Base-by-base conservation (phyloP, 2,797 vertebrate species). In the Ateles fusciceps region DNA sequence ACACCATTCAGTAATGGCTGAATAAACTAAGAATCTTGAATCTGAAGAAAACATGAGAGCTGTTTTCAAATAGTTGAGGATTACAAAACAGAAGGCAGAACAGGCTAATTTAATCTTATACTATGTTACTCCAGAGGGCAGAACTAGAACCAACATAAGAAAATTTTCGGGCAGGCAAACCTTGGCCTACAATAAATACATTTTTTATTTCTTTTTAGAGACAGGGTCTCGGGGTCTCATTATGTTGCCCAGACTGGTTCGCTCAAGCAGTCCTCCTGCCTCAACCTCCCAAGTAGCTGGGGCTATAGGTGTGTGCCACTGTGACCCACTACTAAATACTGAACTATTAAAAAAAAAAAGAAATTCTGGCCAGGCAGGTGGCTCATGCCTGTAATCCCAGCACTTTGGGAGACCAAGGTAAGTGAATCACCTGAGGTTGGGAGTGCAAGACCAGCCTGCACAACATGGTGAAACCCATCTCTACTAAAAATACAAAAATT, bases 61-160 rank as follows among this genome's bases (percentile, higher is more conserved):
- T 59, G 13, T 33, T 89, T 85, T 90, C 57, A 95, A 85, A 75
- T 71, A 85, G 39, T 21, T 55, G 10, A 85, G 80, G 44, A 28
- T 64, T 86, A 86, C 61, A 50, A 96, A 94, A 89, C 59, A 57
- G 46, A 91, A 96, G 42, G 39, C 61, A 89, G 44, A 92, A 46
- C 4, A 94, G 19, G 48, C n/a, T 91, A 94, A n/a, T 81, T 97
- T 88, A 89, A 88, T 59, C 36, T 79, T 28, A 55, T 7, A 86
- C 24, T 85, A 30, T 71, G 61, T 85, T 68, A 93, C 33, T 93
- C 30, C n/a, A 95, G 72, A 59, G 21, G 55, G 71, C 87, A 96
- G 36, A 88, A 95, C 36, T 78, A 85, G 87, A 95, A 86, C 11
- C 68, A 91, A 96, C 39, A 44, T 15, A 59, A 61, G 21, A 26